Percentiles rank a stretch among this genome's conserved stretches.
These are phyloP conservation scores for Protula sp. DNA, from an alignment of 2,888 invertebrate species.

Conservation along the genomic window DNA sequence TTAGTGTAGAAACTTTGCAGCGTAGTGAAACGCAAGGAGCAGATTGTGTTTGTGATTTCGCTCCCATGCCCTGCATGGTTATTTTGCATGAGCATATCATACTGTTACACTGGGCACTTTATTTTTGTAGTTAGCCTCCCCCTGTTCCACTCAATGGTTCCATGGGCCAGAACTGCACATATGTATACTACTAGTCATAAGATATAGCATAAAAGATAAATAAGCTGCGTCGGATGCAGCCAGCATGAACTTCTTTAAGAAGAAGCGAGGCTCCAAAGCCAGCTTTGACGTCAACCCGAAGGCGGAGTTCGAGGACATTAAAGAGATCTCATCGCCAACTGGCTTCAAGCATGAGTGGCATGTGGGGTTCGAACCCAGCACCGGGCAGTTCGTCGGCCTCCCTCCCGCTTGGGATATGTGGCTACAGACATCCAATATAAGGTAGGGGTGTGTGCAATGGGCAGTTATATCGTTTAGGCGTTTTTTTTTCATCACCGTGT, in stretches of 20 bases:
- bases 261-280: background rate
- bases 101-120: too few species aligned
- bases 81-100: too few species aligned
- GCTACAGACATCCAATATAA: slow-evolving; percentile 71
- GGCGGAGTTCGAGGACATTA: background rate
- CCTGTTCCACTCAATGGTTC: too few species aligned
- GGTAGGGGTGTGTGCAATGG: slow-evolving; percentile 50
- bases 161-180: too few species aligned
- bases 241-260: background rate
- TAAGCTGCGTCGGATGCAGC: too few species aligned
- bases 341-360: slow-evolving; percentile 70
- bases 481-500: background rate
- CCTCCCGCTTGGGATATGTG: slow-evolving; percentile 58
- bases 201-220: too few species aligned
- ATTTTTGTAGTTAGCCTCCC: too few species aligned
- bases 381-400: slow-evolving; percentile 79
- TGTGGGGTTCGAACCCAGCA: slow-evolving; percentile 70
- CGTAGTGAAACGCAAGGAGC: too few species aligned
- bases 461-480: background rate
- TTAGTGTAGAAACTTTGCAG: too few species aligned
- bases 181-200: too few species aligned
- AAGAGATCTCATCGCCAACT: background rate
- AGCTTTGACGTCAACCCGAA: background rate
- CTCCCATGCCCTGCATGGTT: too few species aligned
- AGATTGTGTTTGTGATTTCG: too few species aligned